Base-by-base conservation (phyloP, 1,140 invertebrate species). In the Drosophila biarmipes region DNA sequence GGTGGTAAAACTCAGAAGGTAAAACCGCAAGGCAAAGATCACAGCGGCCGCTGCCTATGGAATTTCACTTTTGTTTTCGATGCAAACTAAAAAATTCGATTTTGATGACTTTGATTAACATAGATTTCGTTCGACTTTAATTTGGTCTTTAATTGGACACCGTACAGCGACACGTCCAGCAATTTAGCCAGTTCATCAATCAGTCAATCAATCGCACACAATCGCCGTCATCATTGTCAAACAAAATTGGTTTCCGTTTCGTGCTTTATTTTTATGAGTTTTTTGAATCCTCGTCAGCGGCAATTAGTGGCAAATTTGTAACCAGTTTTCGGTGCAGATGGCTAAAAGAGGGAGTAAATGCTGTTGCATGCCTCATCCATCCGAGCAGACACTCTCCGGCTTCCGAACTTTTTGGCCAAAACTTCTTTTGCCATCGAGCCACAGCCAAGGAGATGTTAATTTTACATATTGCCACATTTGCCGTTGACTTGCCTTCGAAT, bases 401-500 rank as follows among this genome's bases (percentile, higher is more conserved):
- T 27, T 29, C 62, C 53, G 46, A 58, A 69, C 38, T 61, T 27
- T 55, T 43, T 53, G 49, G 56, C 19, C 14, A 63, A 64, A 63
- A 38, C 52, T 56, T 67, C 37, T 57, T 15, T 48, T 15, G 43
- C 15, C 31, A 29, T 35, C 24, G 31, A 27, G 49, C 21, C 6
- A 10, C 17, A 46, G 40, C 21, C 61, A 62, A 63, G 66, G 69
- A 19, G 19, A 61, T 67, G 78, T 75, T 81, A 89, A 84, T 87
- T 89, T 89, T 68, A 69, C 75, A 82, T 84, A 79, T 87, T 87
- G 79, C 82, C 79, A 84, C 84, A 87, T 79, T 79, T 69, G 52
- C 69, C 62, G 72, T 56, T 69, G 71, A 46, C 68, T 71, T 53
- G 66, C 48, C 56, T 19, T 34, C 29, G 57, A 34, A 73, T 59